Evolutionary conservation across 2,797 vertebrate species (phyloP).

Genomic region (Onychomys torridus): DNA sequence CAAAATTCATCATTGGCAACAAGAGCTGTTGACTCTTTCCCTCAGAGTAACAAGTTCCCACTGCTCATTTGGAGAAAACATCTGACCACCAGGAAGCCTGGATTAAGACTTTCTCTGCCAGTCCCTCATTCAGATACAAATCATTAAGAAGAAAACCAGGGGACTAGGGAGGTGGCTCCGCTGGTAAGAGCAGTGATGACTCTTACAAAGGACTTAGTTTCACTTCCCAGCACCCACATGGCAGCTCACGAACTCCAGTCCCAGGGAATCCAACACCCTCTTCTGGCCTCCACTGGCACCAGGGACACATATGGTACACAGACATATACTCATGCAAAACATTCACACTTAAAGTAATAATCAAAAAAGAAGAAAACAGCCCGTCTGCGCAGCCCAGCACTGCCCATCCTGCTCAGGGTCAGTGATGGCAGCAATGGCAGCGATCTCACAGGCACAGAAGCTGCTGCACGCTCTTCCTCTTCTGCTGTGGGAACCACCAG

Average conservation of each 20-base stretch:
- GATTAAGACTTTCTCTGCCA: neutral
- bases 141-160: neutral
- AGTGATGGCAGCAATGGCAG: rapidly evolving
- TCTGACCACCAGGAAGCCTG: neutral
- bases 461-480: neutral
- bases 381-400: neutral
- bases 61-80: neutral
- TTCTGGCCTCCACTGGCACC: neutral
- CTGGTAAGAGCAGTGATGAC: neutral
- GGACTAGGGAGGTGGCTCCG: neutral
- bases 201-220: neutral
- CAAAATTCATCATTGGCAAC: neutral
- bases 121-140: neutral
- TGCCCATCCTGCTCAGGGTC: neutral
- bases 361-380: neutral
- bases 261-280: neutral
- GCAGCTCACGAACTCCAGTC: neutral
- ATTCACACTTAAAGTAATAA: neutral
- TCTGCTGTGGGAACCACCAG: too few species aligned
- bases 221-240: neutral
- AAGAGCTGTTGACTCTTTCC: neutral
- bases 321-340: neutral
- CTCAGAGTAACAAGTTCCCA: neutral
- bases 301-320: neutral
- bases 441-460: neutral